A percentile compares a stretch with the other conserved stretches of the same genome.
These are phyloP conservation scores for Nyctereutes procyonoides DNA, from an alignment of 2,113 vertebrate genomes.

Conservation along the genomic window DNA sequence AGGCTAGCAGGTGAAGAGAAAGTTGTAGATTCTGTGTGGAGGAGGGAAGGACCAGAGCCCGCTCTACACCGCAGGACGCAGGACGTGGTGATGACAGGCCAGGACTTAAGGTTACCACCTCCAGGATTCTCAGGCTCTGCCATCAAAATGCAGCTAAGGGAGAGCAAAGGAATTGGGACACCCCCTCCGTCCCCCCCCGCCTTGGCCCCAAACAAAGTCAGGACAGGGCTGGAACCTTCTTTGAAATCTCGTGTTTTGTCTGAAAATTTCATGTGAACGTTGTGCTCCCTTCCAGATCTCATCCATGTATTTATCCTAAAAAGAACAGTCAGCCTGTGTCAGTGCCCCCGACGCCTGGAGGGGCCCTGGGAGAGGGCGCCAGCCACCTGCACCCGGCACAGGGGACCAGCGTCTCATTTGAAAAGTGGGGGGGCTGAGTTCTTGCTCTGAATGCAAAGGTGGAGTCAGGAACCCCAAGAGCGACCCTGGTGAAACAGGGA, in stretches of 20 bases:
- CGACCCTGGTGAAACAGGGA: background rate
- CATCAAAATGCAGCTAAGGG: fast-evolving
- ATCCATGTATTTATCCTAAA: background rate
- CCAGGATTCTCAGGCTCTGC: background rate
- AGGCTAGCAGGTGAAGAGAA: background rate
- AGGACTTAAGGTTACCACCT: no score
- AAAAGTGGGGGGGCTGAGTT: background rate
- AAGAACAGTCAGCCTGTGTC: background rate
- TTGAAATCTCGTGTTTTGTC: background rate
- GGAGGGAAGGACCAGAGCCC: fast-evolving
- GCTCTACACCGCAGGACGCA: fast-evolving
- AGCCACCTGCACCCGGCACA: fast-evolving
- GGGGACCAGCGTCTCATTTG: background rate
- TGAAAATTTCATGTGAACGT: background rate
- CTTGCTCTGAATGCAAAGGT: background rate
- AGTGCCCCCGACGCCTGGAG: fast-evolving
- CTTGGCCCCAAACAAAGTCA: background rate
- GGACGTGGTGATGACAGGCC: no score
- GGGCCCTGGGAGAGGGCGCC: no score
- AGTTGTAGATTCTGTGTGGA: background rate
- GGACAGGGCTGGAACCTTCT: background rate
- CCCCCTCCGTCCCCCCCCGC: fast-evolving
- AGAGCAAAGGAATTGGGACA: background rate
- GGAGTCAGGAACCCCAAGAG: background rate
- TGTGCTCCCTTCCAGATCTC: background rate